Evolutionary conservation across 2,888 invertebrate genomes (phyloP).

Genomic region (Oscheius sp.): DNA sequence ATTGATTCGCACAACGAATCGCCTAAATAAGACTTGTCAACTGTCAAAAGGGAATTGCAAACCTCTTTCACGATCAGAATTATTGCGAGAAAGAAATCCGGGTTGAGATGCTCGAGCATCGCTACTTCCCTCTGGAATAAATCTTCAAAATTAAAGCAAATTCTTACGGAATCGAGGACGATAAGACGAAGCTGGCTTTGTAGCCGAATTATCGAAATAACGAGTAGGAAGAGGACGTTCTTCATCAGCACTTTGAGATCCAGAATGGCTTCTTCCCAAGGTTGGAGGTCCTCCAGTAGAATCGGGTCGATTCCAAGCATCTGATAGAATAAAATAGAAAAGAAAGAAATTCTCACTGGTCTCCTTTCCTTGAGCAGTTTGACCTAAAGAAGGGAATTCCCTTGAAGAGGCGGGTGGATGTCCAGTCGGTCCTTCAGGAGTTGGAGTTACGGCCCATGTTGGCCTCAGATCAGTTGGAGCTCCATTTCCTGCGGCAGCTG

Average conservation of each 20-base stretch:
- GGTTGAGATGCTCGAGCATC: conserved; percentile 37
- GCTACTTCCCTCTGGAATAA: conserved; percentile 38
- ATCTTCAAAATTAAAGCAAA: not conserved
- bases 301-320: no score
- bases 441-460: conserved; percentile 54
- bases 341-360: no score
- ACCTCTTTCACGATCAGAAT: conserved; percentile 21
- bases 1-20: conserved; percentile 12
- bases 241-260: conserved; percentile 18
- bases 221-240: conserved; percentile 49
- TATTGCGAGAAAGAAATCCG: conserved; percentile 9
- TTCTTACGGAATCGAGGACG: conserved; percentile 35
- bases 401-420: conserved; percentile 72
- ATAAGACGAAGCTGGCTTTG: conserved; percentile 5
- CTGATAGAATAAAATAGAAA: conserved; percentile 31
- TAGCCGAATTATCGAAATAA: conserved; percentile 45
- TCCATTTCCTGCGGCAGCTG: conserved; percentile 10
- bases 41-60: not conserved
- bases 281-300: conserved; percentile 9
- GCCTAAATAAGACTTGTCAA: not conserved
- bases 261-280: not conserved
- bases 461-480: conserved; percentile 51
- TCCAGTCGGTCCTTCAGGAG: conserved; percentile 18
- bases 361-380: conserved; percentile 33
- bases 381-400: conserved; percentile 88